Evolutionary conservation across 2,888 invertebrate species (phyloP).

Genomic region (Tromatobia lineatoria): DNA sequence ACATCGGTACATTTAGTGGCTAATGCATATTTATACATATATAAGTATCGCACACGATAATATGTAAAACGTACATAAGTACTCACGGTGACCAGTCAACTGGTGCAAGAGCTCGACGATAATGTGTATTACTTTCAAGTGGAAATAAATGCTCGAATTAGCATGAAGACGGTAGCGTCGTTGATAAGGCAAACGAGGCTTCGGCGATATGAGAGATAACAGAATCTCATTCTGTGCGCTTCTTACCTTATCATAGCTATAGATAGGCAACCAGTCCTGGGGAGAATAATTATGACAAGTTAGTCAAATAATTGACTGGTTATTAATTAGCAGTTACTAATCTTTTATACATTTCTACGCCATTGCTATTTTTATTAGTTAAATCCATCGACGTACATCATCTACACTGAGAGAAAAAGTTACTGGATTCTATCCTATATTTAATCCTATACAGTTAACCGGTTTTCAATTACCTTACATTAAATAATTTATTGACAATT

Average conservation of each 20-base stretch:
- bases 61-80: slow-evolving; percentile 49
- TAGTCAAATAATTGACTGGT: slow-evolving; percentile 58
- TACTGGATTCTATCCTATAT: too few species aligned
- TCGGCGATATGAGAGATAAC: slow-evolving; percentile 75
- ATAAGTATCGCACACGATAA: slow-evolving; percentile 59
- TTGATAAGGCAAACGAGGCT: slow-evolving; percentile 80
- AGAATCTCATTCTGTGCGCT: slow-evolving; percentile 75
- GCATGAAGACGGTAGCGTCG: slow-evolving; percentile 75
- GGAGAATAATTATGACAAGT: slow-evolving; percentile 60
- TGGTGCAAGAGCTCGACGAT: slow-evolving; percentile 45
- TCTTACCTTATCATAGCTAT: neutral
- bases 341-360: neutral
- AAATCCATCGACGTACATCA: neutral
- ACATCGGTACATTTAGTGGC: slow-evolving; percentile 15
- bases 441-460: too few species aligned
- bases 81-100: slow-evolving; percentile 32
- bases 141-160: slow-evolving; percentile 81
- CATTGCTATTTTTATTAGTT: neutral
- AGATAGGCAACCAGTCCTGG: slow-evolving; percentile 10
- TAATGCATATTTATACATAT: slow-evolving; percentile 42
- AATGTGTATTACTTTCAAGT: slow-evolving; percentile 74
- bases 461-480: too few species aligned
- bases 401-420: too few species aligned
- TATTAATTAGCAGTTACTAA: slow-evolving; percentile 45
- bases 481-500: too few species aligned